Percentiles rank a stretch among this genome's conserved stretches.
Conservation (phyloP, 2,113 vertebrate genomes). For the Cichladusa arquata region DNA sequence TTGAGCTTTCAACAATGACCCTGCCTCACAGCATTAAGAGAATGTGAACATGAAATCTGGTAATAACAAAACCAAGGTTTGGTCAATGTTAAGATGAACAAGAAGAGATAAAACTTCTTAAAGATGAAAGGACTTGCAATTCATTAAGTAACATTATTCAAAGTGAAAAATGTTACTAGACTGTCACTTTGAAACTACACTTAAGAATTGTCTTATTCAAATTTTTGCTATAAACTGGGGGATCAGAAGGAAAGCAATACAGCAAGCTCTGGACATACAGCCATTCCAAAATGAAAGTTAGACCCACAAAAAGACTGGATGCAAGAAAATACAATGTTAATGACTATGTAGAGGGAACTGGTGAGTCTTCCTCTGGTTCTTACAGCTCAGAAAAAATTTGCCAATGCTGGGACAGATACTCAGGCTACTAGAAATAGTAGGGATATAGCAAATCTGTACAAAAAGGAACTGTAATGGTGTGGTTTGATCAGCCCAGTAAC, state of each 20-base stretch:
- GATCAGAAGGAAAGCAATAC: background rate
- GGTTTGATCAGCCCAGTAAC: background rate
- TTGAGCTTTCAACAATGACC: background rate
- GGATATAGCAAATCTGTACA: background rate
- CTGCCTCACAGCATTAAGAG: background rate
- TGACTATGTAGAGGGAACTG: background rate
- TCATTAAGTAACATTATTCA: background rate
- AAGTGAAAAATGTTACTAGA: background rate
- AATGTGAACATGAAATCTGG: background rate
- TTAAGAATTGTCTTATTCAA: background rate
- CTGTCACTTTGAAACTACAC: background rate
- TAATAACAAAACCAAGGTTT: background rate
- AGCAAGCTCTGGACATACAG: background rate
- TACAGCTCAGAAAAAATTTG: background rate
- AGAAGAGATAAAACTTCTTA: background rate
- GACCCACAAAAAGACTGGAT: background rate
- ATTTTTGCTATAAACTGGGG: background rate
- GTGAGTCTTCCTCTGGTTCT: background rate
- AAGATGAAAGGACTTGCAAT: background rate
- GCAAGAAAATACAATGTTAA: background rate
- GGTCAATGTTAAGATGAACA: background rate
- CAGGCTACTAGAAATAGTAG: background rate
- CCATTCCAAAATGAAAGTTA: background rate
- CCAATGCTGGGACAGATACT: background rate
- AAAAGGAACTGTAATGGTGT: background rate